phyloP scores from a whole-genome alignment of 2,888 invertebrate genomes.

The Heliconius erato region DNA sequence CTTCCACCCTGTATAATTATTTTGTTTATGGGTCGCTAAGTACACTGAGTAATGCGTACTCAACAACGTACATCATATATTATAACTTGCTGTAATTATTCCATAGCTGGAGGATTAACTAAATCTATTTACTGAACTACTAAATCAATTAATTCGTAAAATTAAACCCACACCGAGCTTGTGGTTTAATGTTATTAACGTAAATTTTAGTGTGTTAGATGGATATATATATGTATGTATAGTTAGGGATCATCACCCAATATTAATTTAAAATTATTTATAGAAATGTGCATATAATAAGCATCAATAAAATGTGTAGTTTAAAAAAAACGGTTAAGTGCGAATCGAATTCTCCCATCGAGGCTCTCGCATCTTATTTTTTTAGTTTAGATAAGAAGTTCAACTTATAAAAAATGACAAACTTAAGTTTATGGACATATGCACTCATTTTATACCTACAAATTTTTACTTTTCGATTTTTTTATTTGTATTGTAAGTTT shows the following conservation, averaged over 20 bases:
- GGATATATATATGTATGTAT: no score
- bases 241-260: neutral
- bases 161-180: slow-evolving; percentile 22
- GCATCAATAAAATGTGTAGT: no score
- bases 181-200: slow-evolving; percentile 23
- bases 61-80: neutral
- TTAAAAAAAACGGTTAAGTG: no score
- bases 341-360: no score
- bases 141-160: slow-evolving; percentile 30
- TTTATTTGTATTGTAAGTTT: no score
- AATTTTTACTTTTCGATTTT: no score
- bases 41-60: neutral
- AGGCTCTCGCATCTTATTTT: no score
- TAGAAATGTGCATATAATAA: no score
- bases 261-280: neutral
- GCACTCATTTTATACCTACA: no score
- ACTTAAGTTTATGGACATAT: no score
- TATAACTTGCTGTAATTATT: slow-evolving; percentile 19
- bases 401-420: no score
- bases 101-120: slow-evolving; percentile 3
- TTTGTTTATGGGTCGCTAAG: neutral
- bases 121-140: slow-evolving; percentile 26
- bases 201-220: neutral
- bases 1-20: neutral
- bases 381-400: no score